phyloP scores from a whole-genome alignment of 2,888 invertebrate species.

The Saturnia pavonia region DNA sequence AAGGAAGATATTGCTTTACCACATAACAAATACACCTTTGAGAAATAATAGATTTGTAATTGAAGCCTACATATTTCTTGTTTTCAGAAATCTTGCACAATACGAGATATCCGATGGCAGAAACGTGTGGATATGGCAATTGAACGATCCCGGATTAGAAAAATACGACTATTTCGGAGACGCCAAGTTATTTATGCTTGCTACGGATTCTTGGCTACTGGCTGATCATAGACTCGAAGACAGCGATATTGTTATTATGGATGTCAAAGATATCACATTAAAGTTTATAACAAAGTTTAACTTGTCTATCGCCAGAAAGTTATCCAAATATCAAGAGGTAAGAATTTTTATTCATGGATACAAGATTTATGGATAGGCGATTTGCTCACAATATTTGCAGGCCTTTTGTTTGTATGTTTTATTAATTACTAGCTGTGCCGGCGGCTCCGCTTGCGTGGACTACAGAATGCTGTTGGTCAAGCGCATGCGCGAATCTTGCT shows the following conservation, averaged over 20 bases:
- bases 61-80: neutral
- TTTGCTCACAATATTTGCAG: too few relatives aligned
- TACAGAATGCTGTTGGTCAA: too few relatives aligned
- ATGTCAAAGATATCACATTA: constrained; percentile 64
- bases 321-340: constrained; percentile 84
- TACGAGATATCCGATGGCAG: constrained; percentile 51
- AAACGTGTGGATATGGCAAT: constrained; percentile 68
- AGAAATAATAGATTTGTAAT: too few relatives aligned
- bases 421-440: too few relatives aligned
- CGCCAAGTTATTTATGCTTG: constrained; percentile 57
- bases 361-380: too few relatives aligned
- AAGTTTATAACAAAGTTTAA: constrained; percentile 82
- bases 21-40: too few relatives aligned
- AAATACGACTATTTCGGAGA: constrained; percentile 63
- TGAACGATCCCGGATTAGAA: constrained; percentile 70
- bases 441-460: too few relatives aligned
- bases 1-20: too few relatives aligned
- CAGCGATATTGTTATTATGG: constrained; percentile 59
- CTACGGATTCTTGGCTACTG: constrained; percentile 60
- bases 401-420: too few relatives aligned
- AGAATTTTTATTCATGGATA: constrained; percentile 14
- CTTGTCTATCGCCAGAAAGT: constrained; percentile 83
- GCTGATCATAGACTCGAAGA: constrained; percentile 46
- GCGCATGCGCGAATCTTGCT: too few relatives aligned
- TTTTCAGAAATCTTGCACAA: constrained; percentile 62